Base-by-base conservation (phyloP, 1,140 invertebrate species). In the Ceratosolen solmsi region DNA sequence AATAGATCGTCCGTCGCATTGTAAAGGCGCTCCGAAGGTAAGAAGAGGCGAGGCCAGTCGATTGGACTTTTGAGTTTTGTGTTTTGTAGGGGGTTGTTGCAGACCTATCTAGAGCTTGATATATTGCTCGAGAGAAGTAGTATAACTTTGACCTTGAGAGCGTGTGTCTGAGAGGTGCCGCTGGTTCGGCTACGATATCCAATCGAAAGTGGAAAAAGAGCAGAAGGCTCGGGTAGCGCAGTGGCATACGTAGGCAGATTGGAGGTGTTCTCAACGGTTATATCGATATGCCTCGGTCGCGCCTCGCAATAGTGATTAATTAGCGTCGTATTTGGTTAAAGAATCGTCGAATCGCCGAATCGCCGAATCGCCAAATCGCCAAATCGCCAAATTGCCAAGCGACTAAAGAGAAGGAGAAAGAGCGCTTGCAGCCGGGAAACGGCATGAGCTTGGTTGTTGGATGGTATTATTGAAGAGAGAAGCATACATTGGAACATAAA, bases 131-230 rank as follows among this genome's bases (percentile, higher is more conserved):
- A 46, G 13, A 5, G 41, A 46, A 46, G 13, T 7, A 46, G 13
- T 46, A 54, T 11, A 38, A 38, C 33, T 38, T 68, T 68, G 22
- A 68, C 63, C 63, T 68, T 68, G n/a, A n/a, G n/a, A n/a, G 63
- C 15, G 36, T 38, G 20, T 0, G 38, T n/a, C 11, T 36, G 36
- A 11, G 36, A 20, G 36, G n/a, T 36, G 13, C 36, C 7, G 7
- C 27, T 60, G 60, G 30, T 1, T 65, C 2, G 4, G 60, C 11
- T 65, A n/a, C 5, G 17, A 38, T 68, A 38, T n/a, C 63, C 63
- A 68, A 68, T 68, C 33, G 38, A 36, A 36, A 38, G 33, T n/a
- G 36, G 27, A 68, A 68, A 36, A 68, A 38, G 63, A 36, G 20
- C 22, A 38, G 22, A 68, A 36, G 33, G 30, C 27, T 2, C 63